Conservation (phyloP, 2,797 vertebrate species). For the Pelobates cultripes region DNA sequence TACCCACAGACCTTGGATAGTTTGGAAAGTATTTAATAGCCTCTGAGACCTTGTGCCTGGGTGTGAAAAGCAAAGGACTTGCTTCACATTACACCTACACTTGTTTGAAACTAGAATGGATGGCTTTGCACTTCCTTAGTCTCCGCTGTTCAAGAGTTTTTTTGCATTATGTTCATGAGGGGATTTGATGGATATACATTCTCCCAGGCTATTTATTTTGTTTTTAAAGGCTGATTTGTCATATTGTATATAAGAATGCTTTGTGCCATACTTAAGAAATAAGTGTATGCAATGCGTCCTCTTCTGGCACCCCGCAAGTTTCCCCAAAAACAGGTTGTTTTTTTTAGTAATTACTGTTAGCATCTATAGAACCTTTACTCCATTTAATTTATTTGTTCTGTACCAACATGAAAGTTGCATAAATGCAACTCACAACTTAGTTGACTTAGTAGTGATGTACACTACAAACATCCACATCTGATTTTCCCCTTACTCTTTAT, state of each 20-base stretch:
- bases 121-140: constrained; percentile 17
- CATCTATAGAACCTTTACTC: not conserved
- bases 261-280: not conserved
- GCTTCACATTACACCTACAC: constrained; percentile 34
- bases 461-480: not conserved
- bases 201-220: not conserved
- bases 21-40: constrained; percentile 51
- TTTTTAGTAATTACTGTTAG: constrained; percentile 15
- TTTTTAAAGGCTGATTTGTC: not conserved
- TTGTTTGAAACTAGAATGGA: constrained; percentile 10
- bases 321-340: not conserved
- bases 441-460: not conserved
- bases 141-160: constrained; percentile 9
- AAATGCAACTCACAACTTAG: not conserved
- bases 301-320: not conserved
- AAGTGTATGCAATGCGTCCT: not conserved
- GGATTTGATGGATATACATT: not conserved
- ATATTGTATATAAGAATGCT: not conserved
- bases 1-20: constrained; percentile 34
- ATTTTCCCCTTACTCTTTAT: not conserved
- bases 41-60: constrained; percentile 32
- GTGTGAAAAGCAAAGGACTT: constrained; percentile 28
- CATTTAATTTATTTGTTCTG: not conserved
- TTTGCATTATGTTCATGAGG: not conserved
- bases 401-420: not conserved